phyloP scores from a whole-genome alignment of 2,113 vertebrate species.

The Neoarius graeffei region DNA sequence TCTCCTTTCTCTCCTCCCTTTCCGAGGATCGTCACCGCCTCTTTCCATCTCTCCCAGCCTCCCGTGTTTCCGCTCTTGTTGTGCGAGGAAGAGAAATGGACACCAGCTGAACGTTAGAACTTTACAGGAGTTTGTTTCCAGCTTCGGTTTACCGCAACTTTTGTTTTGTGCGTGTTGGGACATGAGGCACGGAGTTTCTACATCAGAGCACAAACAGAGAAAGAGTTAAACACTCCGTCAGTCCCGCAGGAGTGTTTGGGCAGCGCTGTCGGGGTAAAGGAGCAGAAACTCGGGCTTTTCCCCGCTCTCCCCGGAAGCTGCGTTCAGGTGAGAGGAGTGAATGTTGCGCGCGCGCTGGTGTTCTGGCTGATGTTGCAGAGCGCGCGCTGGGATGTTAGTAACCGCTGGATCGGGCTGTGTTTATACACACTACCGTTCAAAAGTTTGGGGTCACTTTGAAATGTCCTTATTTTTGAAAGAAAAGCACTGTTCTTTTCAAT shows the following conservation, averaged over 20 bases:
- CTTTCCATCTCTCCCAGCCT: slow-evolving; percentile 36
- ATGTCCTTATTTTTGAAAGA: too few relatives aligned
- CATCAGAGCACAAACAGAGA: too few relatives aligned
- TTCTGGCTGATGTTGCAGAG: neutral
- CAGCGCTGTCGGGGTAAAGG: too few relatives aligned
- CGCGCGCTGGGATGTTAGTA: neutral
- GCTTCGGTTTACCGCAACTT: neutral
- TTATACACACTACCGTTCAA: neutral
- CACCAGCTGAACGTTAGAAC: neutral
- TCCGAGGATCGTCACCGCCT: slow-evolving; percentile 26
- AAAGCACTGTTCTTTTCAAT: too few relatives aligned
- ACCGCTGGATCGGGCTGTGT: neutral
- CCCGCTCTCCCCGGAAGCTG: neutral
- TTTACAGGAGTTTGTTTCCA: neutral
- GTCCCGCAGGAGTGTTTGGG: too few relatives aligned
- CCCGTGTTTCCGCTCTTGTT: slow-evolving; percentile 45
- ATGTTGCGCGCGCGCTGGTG: too few relatives aligned
- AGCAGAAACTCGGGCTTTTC: too few relatives aligned
- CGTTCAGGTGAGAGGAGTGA: neutral
- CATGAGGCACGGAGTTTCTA: neutral
- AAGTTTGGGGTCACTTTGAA: too few relatives aligned
- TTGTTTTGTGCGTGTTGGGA: neutral
- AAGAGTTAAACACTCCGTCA: too few relatives aligned
- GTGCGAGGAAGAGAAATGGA: slow-evolving; percentile 27
- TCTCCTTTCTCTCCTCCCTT: slow-evolving; percentile 12